Evolutionary conservation across 2,113 vertebrate species (phyloP), one percentile per base, ranked within the genome.

Genomic region (Tragelaphus scriptus): DNA sequence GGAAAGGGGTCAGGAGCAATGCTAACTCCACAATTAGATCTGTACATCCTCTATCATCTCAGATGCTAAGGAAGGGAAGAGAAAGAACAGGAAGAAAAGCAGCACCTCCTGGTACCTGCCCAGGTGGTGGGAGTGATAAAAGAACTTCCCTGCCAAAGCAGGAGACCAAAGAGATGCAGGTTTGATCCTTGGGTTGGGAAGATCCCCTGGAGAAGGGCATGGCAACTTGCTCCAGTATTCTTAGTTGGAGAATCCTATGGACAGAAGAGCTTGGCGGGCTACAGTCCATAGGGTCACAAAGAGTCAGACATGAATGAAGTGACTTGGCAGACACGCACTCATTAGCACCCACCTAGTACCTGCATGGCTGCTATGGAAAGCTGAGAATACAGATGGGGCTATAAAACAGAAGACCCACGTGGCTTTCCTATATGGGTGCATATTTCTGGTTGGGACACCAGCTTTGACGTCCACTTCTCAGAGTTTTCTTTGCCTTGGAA

Each of bases 301-400:
- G 19, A 71, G 9, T 71, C 65, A 71, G n/a, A 12, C n/a, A 40
- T 0, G 19, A 40, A 1, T 71, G 68, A 71, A 71, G 10, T 49
- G 49, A 49, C 49, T 49, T 49, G 15, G 28, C 28, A 63, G 59
- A 40, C 19, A 23, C 0, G 10, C 10, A 71, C n/a, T 71, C n/a
- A 6, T 71, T 40, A 40, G 68, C 68, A 71, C n/a, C 68, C 19
- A 40, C 9, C n/a, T 71, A 10, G n/a, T 40, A 40, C 68, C 19
- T 25, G 2, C 2, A 16, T 6, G 9, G 23, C 30, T 53, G 19
- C 26, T 11, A 2, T 0, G 2, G 53, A 56, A 15, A 51, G 56
- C n/a, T 53, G 12, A 49, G 75, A 58, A 58, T 13, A 86, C 44
- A 90, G 77, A 44, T 79, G 26, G 40, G 19, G n/a, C 68, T 40